Percentiles rank a stretch among this genome's conserved stretches.
Conservation (phyloP, 92 coral and sea anemone genomes). For the Phenganax marumi region DNA sequence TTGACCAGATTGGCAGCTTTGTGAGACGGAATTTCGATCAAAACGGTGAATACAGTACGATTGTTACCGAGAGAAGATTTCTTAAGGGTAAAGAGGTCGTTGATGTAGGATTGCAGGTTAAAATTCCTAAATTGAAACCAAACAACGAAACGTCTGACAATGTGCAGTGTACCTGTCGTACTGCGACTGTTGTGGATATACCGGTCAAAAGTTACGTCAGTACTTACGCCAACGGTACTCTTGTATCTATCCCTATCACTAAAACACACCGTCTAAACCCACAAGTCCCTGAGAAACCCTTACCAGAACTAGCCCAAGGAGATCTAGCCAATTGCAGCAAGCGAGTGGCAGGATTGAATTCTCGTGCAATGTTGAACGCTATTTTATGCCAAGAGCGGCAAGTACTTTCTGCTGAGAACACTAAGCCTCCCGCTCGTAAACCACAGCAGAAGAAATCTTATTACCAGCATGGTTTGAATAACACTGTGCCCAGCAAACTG, state of each 20-base stretch:
- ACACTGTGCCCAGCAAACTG: conserved; percentile 48
- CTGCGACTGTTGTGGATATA: conserved; percentile 60
- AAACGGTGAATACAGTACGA: conserved; percentile 8
- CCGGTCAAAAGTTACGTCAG: conserved; percentile 87
- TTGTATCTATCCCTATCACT: conserved; percentile 69
- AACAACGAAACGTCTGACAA: conserved; percentile 48
- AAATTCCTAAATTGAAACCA: conserved; percentile 53
- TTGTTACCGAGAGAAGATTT: conserved; percentile 14
- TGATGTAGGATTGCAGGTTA: conserved; percentile 93
- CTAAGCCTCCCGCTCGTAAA: not conserved
- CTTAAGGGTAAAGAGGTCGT: conserved; percentile 48
- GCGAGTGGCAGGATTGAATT: conserved; percentile 81
- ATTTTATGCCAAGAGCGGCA: conserved; percentile 80
- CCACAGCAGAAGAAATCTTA: conserved; percentile 11
- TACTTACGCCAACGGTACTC: conserved; percentile 67
- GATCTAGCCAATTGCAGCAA: conserved; percentile 78
- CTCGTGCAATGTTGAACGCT: conserved; percentile 95
- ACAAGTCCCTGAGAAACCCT: conserved; percentile 81
- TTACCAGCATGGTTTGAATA: conserved; percentile 26
- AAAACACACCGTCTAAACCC: conserved; percentile 93
- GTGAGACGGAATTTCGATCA: conserved; percentile 8
- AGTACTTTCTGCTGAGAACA: conserved; percentile 33
- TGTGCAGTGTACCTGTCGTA: conserved; percentile 28
- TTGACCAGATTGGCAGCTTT: not conserved
- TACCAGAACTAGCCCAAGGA: conserved; percentile 77